These are phyloP conservation scores for Periparus ater DNA, from an alignment of 2,797 vertebrate genomes.

Conservation along the genomic window DNA sequence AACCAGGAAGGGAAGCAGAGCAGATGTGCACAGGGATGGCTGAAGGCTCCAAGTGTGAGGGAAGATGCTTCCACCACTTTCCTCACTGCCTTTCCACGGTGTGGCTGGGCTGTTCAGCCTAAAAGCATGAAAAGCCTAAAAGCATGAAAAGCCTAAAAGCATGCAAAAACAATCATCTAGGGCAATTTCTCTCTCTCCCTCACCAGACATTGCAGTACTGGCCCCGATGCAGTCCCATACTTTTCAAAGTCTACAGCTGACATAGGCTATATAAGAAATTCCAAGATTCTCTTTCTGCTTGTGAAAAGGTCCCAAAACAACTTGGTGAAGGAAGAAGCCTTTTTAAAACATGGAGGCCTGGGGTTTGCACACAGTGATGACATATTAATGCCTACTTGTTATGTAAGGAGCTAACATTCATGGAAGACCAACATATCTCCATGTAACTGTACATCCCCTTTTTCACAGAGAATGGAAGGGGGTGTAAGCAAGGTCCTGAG, in stretches of 20 bases:
- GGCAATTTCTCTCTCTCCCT: background rate
- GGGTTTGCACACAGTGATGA: background rate
- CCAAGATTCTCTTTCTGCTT: background rate
- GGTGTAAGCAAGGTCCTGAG: background rate
- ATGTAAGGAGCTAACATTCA: background rate
- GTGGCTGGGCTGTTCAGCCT: background rate
- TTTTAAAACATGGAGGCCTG: background rate
- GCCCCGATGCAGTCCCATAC: background rate
- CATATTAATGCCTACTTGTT: background rate
- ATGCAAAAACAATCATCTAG: background rate
- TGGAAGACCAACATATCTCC: background rate
- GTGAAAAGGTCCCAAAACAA: background rate
- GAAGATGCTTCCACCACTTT: background rate
- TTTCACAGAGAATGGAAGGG: background rate
- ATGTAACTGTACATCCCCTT: background rate
- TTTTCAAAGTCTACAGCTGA: background rate
- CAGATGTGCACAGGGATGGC: background rate
- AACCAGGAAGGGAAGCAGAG: background rate
- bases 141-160: too few relatives aligned
- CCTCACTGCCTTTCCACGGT: background rate
- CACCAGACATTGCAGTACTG: background rate
- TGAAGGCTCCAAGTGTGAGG: background rate
- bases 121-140: background rate
- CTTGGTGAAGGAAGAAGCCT: background rate
- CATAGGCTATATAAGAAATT: background rate